Percentiles rank a stretch among this genome's conserved stretches.
Conservation (phyloP, 2,888 invertebrate species). For the Eupithecia insigniata region DNA sequence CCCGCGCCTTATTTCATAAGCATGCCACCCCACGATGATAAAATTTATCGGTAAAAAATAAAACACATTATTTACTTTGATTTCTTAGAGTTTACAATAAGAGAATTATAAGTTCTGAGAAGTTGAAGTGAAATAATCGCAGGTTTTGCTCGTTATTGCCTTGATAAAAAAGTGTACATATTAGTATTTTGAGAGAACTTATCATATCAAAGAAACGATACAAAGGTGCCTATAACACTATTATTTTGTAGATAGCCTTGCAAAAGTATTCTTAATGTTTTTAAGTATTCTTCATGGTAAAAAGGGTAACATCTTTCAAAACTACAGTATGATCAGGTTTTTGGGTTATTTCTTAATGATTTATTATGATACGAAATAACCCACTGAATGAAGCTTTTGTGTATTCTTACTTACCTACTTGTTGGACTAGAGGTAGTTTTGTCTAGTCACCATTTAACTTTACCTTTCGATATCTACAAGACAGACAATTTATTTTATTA, state of each 20-base stretch:
- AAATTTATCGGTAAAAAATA: conserved; percentile 84
- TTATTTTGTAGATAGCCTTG: conserved; percentile 60
- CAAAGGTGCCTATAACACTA: conserved; percentile 48
- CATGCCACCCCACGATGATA: conserved; percentile 86
- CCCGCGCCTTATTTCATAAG: conserved; percentile 87
- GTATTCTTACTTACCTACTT: background rate
- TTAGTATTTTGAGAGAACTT: conserved; percentile 51
- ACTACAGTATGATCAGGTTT: background rate
- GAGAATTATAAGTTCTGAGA: background rate
- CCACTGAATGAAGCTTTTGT: background rate
- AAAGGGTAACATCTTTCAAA: background rate
- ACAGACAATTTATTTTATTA: conserved; percentile 3
- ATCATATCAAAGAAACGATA: conserved; percentile 47
- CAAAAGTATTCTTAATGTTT: background rate
- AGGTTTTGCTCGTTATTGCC: conserved; percentile 10
- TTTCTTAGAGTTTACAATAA: conserved; percentile 1
- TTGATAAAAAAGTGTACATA: conserved; percentile 56
- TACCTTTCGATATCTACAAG: background rate
- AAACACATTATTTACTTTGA: conserved; percentile 2
- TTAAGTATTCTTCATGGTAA: background rate
- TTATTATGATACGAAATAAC: background rate
- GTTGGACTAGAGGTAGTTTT: conserved; percentile 35
- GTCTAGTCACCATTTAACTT: conserved; percentile 50
- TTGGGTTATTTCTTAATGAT: background rate
- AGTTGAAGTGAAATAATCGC: background rate